phyloP scores from a whole-genome alignment of 2,797 vertebrate genomes.

The Gobio occitaniae region DNA sequence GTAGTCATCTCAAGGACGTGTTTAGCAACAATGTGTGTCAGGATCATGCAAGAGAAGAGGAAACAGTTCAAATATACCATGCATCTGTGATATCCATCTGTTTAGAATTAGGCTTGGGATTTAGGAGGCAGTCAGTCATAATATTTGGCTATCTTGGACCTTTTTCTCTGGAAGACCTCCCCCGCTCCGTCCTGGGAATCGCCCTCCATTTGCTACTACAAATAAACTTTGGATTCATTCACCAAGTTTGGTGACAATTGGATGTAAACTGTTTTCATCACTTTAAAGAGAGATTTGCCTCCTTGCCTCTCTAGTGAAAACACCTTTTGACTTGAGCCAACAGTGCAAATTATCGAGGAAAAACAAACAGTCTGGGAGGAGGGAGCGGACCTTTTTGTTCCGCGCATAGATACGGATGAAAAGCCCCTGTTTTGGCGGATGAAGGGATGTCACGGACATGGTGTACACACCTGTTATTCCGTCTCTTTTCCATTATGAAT shows the following conservation, averaged over 20 bases:
- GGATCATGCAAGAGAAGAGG: conserved; percentile 53
- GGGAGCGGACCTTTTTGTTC: conserved; percentile 61
- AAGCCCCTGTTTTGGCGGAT: conserved; percentile 64
- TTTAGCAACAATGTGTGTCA: conserved; percentile 60
- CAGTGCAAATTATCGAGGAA: conserved; percentile 67
- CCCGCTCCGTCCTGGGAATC: conserved; percentile 86
- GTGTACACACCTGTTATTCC: conserved; percentile 66
- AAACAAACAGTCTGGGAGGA: conserved; percentile 66
- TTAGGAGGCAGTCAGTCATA: conserved; percentile 89
- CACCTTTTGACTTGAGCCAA: conserved; percentile 65
- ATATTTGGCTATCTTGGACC: conserved; percentile 86
- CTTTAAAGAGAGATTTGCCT: conserved; percentile 68
- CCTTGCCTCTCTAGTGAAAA: conserved; percentile 72
- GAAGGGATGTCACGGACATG: conserved; percentile 64
- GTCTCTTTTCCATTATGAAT: conserved; percentile 60
- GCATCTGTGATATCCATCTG: conserved; percentile 72
- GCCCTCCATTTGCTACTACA: conserved; percentile 81
- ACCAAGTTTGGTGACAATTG: conserved; percentile 68
- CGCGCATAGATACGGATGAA: conserved; percentile 47
- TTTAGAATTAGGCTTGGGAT: conserved; percentile 85
- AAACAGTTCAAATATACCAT: conserved; percentile 78
- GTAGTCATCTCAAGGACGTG: conserved; percentile 56
- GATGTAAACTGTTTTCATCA: conserved; percentile 73
- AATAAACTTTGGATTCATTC: conserved; percentile 77
- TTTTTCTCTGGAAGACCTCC: conserved; percentile 86